Evolutionary conservation across 2,113 vertebrate genomes (phyloP), one percentile per base, ranked within the genome.

Genomic region (Cranoglanis bouderius): DNA sequence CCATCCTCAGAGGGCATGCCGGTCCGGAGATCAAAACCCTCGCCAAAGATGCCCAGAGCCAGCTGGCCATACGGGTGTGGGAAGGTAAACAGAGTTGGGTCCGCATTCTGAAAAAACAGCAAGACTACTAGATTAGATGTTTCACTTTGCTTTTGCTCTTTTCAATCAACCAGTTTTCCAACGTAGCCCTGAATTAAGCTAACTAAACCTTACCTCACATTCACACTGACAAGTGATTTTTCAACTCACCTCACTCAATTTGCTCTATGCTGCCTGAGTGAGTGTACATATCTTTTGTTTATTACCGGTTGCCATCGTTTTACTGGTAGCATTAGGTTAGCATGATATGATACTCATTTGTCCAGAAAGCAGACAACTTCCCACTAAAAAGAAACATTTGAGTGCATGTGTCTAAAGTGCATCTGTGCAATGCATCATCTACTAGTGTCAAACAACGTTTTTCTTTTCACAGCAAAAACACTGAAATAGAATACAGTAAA

Each of bases 1-100:
- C 96, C 95, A 88, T 98, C 97, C 7, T 98, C 97, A 0, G 94
- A 29, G 67, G 95, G 94, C 1, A 93, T 90, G 2, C 95, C 96
- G 6, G 96, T 91, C 78, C 96, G 95, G 0, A 98, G 95, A 92
- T 98, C 98, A 0, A 99, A 97, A 94, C 94, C 96, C 91, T 99
- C 97, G 18, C 98, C 97, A 12, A 99, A 98, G 92, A 99, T 97
- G 59, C 97, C 97, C 0, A 99, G 96, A 46, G 97, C 95, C 8
- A 99, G 97, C 12, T 97, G 97, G 40, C 97, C 97, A 0, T 97
- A 98, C 63, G 96, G 97, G 85, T 97, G 96, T 0, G 97, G 97
- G 93, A 99, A 96, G n/a, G 97, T 95, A 94, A 99, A 97, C 63
- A 98, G 93, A 90, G 97, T 97, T 89, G 97, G 97, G 92, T 98